These are phyloP conservation scores for Galaxias olidus DNA, from an alignment of 2,797 vertebrate genomes.

Conservation along the genomic window DNA sequence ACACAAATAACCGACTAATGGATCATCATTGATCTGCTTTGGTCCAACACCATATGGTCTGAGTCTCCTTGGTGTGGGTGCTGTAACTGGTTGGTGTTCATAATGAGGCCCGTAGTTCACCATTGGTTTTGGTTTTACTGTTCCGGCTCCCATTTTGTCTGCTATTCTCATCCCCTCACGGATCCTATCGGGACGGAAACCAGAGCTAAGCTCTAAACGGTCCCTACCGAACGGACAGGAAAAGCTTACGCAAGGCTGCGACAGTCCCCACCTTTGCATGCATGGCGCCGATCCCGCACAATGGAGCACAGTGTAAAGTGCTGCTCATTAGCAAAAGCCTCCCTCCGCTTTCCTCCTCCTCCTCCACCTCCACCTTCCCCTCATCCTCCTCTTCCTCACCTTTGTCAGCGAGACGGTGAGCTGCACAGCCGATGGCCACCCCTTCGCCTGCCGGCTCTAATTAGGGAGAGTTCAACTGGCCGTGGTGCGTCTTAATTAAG, in stretches of 20 bases:
- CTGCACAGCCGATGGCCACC: slow-evolving; percentile 30
- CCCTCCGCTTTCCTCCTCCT: slow-evolving; percentile 13
- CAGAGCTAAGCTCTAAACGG: too few relatives aligned
- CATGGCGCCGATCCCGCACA: neutral
- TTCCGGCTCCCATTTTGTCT: too few relatives aligned
- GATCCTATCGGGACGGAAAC: too few relatives aligned
- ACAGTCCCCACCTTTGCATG: too few relatives aligned
- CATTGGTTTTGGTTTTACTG: neutral
- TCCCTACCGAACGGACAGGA: too few relatives aligned
- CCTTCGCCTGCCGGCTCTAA: slow-evolving; percentile 33
- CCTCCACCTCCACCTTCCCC: neutral
- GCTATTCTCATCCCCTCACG: too few relatives aligned
- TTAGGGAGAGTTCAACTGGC: slow-evolving; percentile 42
- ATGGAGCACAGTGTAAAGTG: neutral
- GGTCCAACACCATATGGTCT: neutral
- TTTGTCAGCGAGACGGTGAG: slow-evolving; percentile 21
- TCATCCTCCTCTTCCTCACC: slow-evolving; percentile 1
- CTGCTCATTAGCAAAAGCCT: slow-evolving; percentile 1
- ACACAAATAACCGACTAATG: neutral
- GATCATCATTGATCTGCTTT: slow-evolving; percentile 2
- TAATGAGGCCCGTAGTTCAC: neutral
- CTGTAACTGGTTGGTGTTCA: neutral
- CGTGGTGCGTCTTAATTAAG: slow-evolving; percentile 35
- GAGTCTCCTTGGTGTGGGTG: neutral
- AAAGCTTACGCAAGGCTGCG: too few relatives aligned